These are phyloP conservation scores for Piaya cayana DNA, from an alignment of 2,113 vertebrate genomes.

Conservation along the genomic window DNA sequence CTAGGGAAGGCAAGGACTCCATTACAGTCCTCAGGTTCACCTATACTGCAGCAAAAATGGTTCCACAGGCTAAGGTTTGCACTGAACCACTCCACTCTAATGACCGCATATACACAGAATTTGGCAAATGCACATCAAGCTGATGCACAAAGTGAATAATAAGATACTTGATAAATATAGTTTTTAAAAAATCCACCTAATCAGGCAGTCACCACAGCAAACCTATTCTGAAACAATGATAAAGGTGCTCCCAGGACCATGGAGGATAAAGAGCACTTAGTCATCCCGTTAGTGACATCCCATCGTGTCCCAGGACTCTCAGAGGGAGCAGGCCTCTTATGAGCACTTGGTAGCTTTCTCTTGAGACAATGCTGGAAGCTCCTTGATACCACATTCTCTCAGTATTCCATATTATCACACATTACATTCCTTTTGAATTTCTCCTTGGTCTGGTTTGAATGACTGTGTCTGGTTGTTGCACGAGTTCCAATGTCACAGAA, in stretches of 20 bases:
- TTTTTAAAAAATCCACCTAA: not conserved
- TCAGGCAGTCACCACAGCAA: not conserved
- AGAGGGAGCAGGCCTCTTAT: fast-evolving
- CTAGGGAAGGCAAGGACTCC: not conserved
- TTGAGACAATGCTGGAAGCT: not conserved
- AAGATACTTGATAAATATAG: not conserved
- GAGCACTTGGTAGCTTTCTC: not conserved
- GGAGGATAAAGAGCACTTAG: not conserved
- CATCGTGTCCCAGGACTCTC: not conserved
- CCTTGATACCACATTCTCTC: too few relatives aligned
- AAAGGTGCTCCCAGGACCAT: not conserved
- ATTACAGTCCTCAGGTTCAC: too few relatives aligned
- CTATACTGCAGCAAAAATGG: not conserved
- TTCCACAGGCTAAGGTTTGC: not conserved
- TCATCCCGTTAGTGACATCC: not conserved
- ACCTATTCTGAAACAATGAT: not conserved
- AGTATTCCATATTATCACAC: not conserved
- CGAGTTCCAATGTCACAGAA: not conserved
- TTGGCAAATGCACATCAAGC: not conserved
- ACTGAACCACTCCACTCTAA: not conserved
- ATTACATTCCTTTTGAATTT: not conserved
- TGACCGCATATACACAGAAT: not conserved
- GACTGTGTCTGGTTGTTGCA: not conserved
- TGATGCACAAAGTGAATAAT: not conserved
- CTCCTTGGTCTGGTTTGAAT: not conserved